Percentiles rank a stretch among this genome's conserved stretches.
phyloP scores from a whole-genome alignment of 2,888 invertebrate species.

The Adelphocoris suturalis region DNA sequence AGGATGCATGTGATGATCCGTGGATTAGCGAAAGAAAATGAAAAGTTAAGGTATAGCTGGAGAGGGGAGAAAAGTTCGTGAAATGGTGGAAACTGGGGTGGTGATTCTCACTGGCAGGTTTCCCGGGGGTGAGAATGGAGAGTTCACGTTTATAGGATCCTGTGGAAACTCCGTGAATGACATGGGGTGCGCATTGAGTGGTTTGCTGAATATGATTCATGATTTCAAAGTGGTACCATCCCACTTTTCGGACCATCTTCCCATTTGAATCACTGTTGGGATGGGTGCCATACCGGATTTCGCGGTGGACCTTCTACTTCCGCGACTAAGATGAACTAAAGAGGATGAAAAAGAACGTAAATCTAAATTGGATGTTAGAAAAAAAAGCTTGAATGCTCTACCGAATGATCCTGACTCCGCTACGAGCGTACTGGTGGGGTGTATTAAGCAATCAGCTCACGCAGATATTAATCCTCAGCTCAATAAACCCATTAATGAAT shows the following conservation, averaged over 20 bases:
- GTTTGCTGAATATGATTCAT: not conserved
- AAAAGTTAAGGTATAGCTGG: not conserved
- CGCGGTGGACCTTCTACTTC: not conserved
- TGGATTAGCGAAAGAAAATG: not conserved
- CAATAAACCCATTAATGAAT: not conserved
- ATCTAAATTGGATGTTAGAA: not conserved
- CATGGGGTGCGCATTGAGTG: no score
- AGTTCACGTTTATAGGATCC: constrained; percentile 65
- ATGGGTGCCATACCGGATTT: not conserved
- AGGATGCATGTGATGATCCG: not conserved
- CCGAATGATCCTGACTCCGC: not conserved
- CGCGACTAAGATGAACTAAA: constrained; percentile 11
- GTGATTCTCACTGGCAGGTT: constrained; percentile 68
- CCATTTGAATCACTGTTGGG: not conserved
- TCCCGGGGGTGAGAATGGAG: constrained; percentile 55
- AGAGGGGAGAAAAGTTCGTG: constrained; percentile 13
- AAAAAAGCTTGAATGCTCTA: not conserved
- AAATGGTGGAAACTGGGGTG: constrained; percentile 48
- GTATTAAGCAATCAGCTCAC: constrained; percentile 15
- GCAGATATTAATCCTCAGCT: not conserved
- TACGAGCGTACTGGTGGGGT: not conserved
- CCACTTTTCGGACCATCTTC: constrained; percentile 25
- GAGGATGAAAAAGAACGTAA: constrained; percentile 10
- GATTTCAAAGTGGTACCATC: constrained; percentile 32
- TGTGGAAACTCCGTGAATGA: constrained; percentile 57